Evolutionary conservation across 2,888 invertebrate genomes (phyloP).

Genomic region (Lissocephala sabroskyi): DNA sequence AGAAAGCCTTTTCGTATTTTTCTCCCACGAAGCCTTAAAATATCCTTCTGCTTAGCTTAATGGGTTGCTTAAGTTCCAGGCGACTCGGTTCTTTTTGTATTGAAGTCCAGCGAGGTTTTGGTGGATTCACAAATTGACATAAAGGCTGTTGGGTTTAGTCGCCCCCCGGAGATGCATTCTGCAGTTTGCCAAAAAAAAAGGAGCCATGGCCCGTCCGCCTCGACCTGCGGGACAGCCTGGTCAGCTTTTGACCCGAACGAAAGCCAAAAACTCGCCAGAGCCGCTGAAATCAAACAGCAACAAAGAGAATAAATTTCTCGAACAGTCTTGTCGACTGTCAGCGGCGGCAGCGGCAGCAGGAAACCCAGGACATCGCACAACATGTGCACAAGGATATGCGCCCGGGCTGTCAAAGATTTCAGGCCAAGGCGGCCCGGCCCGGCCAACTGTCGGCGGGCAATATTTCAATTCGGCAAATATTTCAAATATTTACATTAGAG

Average conservation of each 20-base stretch:
- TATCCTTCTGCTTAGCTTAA: too few species aligned
- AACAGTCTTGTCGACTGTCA: conserved; percentile 13
- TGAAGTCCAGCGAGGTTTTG: too few species aligned
- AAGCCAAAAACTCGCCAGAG: neutral
- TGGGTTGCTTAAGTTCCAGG: too few species aligned
- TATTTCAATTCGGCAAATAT: conserved; percentile 12
- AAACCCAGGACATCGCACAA: conserved; percentile 31
- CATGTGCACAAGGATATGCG: conserved; percentile 20
- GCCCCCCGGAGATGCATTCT: too few species aligned
- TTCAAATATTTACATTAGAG: conserved; percentile 37
- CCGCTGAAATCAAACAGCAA: conserved; percentile 16
- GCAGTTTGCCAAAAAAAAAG: too few species aligned
- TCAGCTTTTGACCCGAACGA: conserved; percentile 30
- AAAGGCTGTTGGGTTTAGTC: too few species aligned
- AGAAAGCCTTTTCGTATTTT: too few species aligned
- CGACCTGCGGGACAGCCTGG: conserved; percentile 17
- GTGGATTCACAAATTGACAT: too few species aligned
- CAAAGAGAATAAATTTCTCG: conserved; percentile 41
- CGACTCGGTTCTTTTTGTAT: too few species aligned
- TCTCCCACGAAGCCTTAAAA: too few species aligned
- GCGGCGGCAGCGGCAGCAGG: conserved; percentile 43
- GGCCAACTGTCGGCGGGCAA: neutral
- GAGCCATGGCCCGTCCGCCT: too few species aligned
- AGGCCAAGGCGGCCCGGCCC: neutral
- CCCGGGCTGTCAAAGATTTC: conserved; percentile 24